These are phyloP conservation scores for Hystrix brachyura DNA, from an alignment of 2,113 vertebrate genomes.

Conservation along the genomic window DNA sequence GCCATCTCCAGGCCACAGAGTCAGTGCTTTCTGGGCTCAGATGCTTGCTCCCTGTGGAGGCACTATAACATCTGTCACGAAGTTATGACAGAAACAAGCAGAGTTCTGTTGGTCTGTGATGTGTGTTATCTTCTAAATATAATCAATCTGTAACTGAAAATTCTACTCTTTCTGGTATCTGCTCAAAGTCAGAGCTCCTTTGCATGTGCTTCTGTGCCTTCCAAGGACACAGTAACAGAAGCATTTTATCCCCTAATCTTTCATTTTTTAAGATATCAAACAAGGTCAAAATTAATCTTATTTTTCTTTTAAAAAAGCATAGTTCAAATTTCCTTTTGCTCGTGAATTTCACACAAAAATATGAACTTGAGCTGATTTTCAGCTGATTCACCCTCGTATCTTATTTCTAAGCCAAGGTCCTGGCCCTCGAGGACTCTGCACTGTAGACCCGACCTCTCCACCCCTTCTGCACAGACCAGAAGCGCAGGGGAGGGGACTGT, in stretches of 20 bases:
- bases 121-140: not conserved
- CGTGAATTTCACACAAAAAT: conserved; percentile 4
- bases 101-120: not conserved
- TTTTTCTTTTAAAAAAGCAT: conserved; percentile 9
- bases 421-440: not conserved
- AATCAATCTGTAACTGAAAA: not conserved
- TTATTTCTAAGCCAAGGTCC: conserved; percentile 5
- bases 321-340: conserved; percentile 56
- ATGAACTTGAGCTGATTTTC: conserved; percentile 12
- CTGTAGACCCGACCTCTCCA: not conserved
- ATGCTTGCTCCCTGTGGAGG: no score
- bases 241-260: not conserved
- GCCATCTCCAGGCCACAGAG: not conserved
- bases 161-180: not conserved
- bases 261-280: conserved; percentile 16
- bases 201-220: not conserved
- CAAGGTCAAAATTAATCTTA: conserved; percentile 3
- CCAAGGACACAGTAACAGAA: conserved; percentile 19
- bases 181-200: not conserved
- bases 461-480: not conserved
- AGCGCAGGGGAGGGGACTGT: no score
- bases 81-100: not conserved
- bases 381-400: conserved; percentile 4
- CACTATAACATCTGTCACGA: not conserved
- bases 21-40: not conserved